A percentile compares a stretch with the other conserved stretches of the same genome.
These are phyloP conservation scores for Bellardia pandia DNA, from an alignment of 2,888 invertebrate genomes.

Conservation along the genomic window DNA sequence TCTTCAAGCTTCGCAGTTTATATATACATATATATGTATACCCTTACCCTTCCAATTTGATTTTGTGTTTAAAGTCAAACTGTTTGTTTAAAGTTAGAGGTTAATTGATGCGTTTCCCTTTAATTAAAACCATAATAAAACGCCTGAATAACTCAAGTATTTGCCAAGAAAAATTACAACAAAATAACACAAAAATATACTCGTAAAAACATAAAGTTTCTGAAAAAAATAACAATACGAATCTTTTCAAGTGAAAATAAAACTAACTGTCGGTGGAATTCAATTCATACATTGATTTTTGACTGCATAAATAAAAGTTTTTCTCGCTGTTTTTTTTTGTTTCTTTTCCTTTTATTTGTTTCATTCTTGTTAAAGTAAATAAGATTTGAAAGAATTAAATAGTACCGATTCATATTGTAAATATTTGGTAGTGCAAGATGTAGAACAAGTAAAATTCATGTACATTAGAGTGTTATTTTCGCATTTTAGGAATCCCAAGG, in stretches of 20 bases:
- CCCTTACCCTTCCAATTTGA: background rate
- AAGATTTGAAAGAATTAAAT: constrained; percentile 62
- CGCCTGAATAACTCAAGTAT: constrained; percentile 41
- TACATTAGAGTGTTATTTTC: background rate
- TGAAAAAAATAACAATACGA: constrained; percentile 29
- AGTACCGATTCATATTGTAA: constrained; percentile 16
- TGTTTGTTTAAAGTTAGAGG: constrained; percentile 51
- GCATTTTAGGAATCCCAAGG: too few species aligned
- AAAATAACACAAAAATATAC: constrained; percentile 29
- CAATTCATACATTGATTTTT: constrained; percentile 51
- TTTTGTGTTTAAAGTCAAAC: background rate
- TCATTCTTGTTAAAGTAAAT: constrained; percentile 51
- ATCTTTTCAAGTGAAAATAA: constrained; percentile 52
- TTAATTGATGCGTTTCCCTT: constrained; percentile 61
- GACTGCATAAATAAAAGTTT: constrained; percentile 59
- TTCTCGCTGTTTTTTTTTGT: background rate
- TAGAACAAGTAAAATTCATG: constrained; percentile 1
- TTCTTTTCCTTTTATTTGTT: constrained; percentile 22
- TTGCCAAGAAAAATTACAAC: constrained; percentile 43
- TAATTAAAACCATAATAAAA: constrained; percentile 58
- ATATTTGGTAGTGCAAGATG: background rate
- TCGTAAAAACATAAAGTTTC: constrained; percentile 11
- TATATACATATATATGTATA: too few species aligned
- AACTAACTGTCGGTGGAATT: constrained; percentile 51
- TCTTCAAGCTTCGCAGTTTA: too few species aligned